Evolutionary conservation across 37 sponge, comb jelly and placozoan genomes (phyloP), one percentile per base, ranked within the genome.

Genomic region (Eunapius fragilis): DNA sequence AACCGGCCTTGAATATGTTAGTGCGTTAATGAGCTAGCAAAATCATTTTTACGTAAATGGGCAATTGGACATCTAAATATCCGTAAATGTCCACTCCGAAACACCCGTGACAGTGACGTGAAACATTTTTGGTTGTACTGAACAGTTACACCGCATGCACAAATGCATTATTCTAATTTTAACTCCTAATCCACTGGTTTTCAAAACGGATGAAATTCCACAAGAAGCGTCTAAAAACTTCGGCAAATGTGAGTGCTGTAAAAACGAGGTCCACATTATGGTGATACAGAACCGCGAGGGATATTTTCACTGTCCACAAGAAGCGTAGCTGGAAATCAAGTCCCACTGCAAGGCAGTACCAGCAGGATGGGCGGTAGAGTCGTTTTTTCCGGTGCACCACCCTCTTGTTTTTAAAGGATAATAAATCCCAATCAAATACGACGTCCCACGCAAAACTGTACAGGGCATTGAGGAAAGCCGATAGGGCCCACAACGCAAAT

Each of bases 161-260:
- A n/a, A n/a, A 9, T 45, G 47, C 47, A 11, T 45, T 9, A 11
- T 11, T 45, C 47, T 45, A 11, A 45, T 45, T 4, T 45, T n/a
- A n/a, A 45, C 7, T 45, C 47, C 47, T 45, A 45, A 45, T 45
- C 47, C 47, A 45, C 9, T 45, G 47, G 9, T 11, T 93, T 78
- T 99, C 99, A 70, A 99, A 75, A 58, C 99, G 84, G 75, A 99
- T 92, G 80, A 99, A 99, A 79, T 99, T 99, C 99, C 99, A 99
- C 31, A 99, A 76, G 79, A 93, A 93, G 41, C 99, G 80, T n/a
- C 99, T 74, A 33, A 85, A 37, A 22, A 95, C 83, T 71, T 95
- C 96, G 14, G 75, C 86, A 0, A 85, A 26, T 13, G 89, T 78
- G 48, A 95, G 84, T n/a, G 70, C 80, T 11, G 47, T 45, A 45